Base-by-base conservation (phyloP, 2,888 invertebrate genomes). In the Dyspetes luteomarginatus region DNA sequence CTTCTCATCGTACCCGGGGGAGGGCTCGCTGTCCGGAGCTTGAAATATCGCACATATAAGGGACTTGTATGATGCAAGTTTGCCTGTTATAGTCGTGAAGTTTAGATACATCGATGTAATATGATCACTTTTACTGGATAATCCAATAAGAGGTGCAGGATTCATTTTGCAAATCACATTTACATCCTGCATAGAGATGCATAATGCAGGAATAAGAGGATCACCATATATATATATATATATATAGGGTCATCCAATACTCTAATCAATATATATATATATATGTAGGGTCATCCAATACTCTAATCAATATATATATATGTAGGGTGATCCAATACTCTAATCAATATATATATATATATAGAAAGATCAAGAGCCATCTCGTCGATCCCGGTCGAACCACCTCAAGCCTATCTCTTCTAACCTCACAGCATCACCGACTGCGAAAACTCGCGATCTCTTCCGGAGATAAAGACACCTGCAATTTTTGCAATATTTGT, bases 301-400 rank as follows among this genome's bases (percentile, higher is more conserved):
- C n/a, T n/a, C n/a, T n/a, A n/a, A n/a, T n/a, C n/a, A n/a, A n/a
- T n/a, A n/a, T n/a, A n/a, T n/a, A n/a, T n/a, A n/a, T n/a, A n/a
- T n/a, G n/a, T n/a, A n/a, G n/a, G n/a, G n/a, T n/a, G n/a, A n/a
- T n/a, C n/a, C n/a, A n/a, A n/a, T n/a, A 48, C 26, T 3, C n/a
- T n/a, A 7, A 56, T 4, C 4, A 15, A 4, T 26, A 52, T 22
- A 24, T 26, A 22, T 65, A 48, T 65, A 50, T 26, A 50, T 5
- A 43, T 24, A 28, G 26, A 41, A 22, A 9, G 30, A 77, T 58
- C 77, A 58, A 71, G 77, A 71, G 77, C 77, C 77, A 71, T 77
- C 77, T 77, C 71, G 77, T 56, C 65, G 56, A 36, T 77, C 64
- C 50, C 71, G 58, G 45, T 36, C 36, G 77, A 77, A 77, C 77